Conservation (phyloP, 2,113 vertebrate species). For the Syngnathoides biaculeatus region DNA sequence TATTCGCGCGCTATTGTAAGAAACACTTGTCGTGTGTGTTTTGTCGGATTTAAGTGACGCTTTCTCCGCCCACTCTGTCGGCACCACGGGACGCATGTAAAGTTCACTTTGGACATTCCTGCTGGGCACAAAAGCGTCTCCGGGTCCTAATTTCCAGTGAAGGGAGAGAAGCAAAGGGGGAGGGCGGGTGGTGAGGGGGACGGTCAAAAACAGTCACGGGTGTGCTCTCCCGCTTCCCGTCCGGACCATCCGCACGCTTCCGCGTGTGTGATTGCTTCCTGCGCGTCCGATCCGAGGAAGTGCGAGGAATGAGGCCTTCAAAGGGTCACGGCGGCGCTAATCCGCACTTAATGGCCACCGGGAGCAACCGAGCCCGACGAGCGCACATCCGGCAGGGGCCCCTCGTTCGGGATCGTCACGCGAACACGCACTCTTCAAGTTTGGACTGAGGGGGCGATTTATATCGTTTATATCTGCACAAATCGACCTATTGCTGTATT, state of each 20-base stretch:
- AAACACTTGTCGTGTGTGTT: background rate
- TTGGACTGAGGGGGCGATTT: no score
- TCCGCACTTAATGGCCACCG: constrained; percentile 4
- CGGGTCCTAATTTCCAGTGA: background rate
- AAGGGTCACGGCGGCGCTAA: background rate
- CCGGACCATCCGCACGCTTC: background rate
- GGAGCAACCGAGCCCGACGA: background rate
- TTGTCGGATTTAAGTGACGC: background rate
- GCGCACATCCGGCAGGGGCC: background rate
- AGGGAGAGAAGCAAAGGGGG: background rate
- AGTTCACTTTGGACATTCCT: background rate
- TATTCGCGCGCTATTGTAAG: background rate
- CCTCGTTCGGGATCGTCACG: background rate
- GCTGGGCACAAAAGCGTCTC: background rate
- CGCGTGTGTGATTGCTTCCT: constrained; percentile 4
- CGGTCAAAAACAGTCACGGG: background rate
- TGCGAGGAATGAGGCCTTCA: constrained; percentile 2
- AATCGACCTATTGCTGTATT: no score
- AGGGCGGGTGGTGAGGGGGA: background rate
- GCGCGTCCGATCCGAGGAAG: background rate
- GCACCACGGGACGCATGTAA: background rate
- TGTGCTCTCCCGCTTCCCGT: background rate
- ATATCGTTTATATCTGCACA: no score
- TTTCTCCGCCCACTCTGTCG: background rate
- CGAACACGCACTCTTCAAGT: background rate